Conservation (phyloP, 1,140 invertebrate species). For the Drosophila sucinea region DNA sequence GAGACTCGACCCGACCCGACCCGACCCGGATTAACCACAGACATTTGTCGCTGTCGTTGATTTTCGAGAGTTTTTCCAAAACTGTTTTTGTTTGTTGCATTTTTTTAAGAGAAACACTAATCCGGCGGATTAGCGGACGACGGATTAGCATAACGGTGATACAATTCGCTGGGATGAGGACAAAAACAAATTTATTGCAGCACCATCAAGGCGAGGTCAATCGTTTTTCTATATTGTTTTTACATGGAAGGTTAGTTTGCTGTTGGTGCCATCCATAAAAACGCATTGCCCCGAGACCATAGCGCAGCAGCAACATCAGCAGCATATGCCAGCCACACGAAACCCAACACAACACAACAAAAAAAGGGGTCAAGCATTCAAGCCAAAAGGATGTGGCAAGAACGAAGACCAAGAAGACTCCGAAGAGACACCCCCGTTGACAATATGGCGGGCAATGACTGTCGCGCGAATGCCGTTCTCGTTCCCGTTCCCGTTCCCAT, state of each 20-base stretch:
- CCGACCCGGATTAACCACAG: slow-evolving; percentile 67
- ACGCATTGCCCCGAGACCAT: slow-evolving; percentile 8
- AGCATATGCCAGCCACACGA: not conserved
- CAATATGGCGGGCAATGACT: slow-evolving; percentile 8
- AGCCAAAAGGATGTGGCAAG: not conserved
- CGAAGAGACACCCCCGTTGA: not conserved
- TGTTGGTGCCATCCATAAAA: slow-evolving; percentile 18
- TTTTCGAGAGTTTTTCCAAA: slow-evolving; percentile 67
- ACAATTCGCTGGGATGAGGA: slow-evolving; percentile 55
- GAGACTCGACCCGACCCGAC: slow-evolving; percentile 18
- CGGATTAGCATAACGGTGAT: slow-evolving; percentile 77
- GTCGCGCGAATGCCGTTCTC: slow-evolving; percentile 2
- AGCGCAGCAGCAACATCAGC: too few relatives aligned
- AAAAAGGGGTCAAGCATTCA: slow-evolving; percentile 19
- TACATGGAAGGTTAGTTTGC: slow-evolving; percentile 60
- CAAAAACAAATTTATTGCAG: slow-evolving; percentile 50
- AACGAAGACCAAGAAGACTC: slow-evolving; percentile 2
- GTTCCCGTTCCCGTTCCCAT: too few relatives aligned
- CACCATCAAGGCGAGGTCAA: slow-evolving; percentile 67
- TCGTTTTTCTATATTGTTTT: slow-evolving; percentile 51
- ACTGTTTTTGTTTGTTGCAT: slow-evolving; percentile 52
- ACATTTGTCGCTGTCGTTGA: slow-evolving; percentile 44
- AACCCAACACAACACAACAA: not conserved
- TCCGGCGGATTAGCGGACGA: slow-evolving; percentile 69
- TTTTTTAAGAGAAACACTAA: slow-evolving; percentile 76